A percentile compares a stretch with the other conserved stretches of the same genome.
These are phyloP conservation scores for Bombyx mandarina DNA, from an alignment of 1,140 invertebrate species.

Conservation along the genomic window DNA sequence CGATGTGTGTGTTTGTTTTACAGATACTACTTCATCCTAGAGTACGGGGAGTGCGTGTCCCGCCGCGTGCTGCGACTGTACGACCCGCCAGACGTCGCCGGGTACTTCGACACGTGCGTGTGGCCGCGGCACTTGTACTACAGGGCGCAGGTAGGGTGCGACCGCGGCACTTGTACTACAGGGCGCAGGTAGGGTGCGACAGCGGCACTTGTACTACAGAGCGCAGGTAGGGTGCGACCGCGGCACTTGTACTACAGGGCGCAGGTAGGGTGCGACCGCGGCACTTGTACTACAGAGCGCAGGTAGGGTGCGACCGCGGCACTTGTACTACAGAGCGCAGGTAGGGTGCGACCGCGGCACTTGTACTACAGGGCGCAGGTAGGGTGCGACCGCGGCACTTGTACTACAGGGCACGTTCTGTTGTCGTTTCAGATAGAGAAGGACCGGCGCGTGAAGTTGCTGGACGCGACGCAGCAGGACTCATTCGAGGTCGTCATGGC, in stretches of 20 bases:
- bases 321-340: neutral
- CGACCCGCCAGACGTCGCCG: constrained; percentile 82
- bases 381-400: neutral
- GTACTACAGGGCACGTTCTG: neutral
- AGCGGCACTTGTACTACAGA: neutral
- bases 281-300: neutral
- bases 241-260: neutral
- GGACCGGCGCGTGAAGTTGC: constrained; percentile 24
- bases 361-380: no score
- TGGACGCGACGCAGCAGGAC: constrained; percentile 33
- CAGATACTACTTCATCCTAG: constrained; percentile 81
- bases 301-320: neutral
- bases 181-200: neutral
- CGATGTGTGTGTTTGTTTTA: neutral
- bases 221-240: neutral
- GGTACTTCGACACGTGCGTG: constrained; percentile 84
- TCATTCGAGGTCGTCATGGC: constrained; percentile 20
- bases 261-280: neutral
- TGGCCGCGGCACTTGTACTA: constrained; percentile 80
- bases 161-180: neutral
- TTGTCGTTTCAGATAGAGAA: constrained; percentile 32
- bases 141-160: constrained; percentile 26
- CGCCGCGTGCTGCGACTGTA: constrained; percentile 76
- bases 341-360: no score
- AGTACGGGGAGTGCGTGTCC: constrained; percentile 75